A percentile compares a stretch with the other conserved stretches of the same genome.
Conservation (phyloP, 2,888 invertebrate species). For the Chirona hameri region DNA sequence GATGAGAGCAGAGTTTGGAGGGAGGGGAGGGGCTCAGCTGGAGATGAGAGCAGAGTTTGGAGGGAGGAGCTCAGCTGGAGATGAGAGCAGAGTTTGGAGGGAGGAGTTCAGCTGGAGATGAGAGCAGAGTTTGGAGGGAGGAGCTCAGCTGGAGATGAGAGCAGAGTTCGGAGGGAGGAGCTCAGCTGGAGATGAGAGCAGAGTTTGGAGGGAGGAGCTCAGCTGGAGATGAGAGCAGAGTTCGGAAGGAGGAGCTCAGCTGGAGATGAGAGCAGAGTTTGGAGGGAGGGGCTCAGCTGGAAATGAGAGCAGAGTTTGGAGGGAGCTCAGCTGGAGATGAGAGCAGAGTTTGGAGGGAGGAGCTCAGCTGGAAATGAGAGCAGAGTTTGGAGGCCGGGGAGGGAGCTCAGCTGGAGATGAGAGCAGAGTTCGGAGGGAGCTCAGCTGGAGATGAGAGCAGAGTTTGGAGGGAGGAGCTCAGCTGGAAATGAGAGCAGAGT, state of each 20-base stretch:
- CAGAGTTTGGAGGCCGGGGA: background rate
- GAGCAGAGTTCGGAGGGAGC: background rate
- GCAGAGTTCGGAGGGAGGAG: background rate
- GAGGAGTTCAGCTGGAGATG: background rate
- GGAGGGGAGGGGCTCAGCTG: too few species aligned
- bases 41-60: background rate
- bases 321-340: background rate
- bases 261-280: background rate
- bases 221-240: background rate
- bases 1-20: background rate
- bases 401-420: background rate
- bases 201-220: background rate
- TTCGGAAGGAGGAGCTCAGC: background rate
- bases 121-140: background rate
- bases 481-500: background rate
- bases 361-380: background rate
- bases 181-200: background rate
- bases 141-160: background rate
- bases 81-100: background rate
- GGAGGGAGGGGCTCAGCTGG: background rate
- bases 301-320: background rate
- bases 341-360: background rate
- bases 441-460: background rate
- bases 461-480: background rate
- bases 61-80: background rate